Evolutionary conservation across 2,888 invertebrate genomes (phyloP).

Genomic region (Xestia sexstrigata): DNA sequence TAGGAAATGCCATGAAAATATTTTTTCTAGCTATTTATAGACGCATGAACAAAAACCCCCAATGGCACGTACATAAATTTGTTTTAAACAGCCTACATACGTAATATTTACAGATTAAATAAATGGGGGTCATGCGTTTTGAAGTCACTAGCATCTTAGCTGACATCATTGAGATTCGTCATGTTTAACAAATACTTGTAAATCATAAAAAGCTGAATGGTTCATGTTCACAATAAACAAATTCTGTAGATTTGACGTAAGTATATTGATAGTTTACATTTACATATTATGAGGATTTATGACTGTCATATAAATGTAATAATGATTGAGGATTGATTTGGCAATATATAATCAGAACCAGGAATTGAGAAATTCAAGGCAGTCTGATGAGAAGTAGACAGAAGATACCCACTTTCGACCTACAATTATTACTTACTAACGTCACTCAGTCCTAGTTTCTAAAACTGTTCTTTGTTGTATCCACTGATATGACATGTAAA

Average conservation of each 20-base stretch:
- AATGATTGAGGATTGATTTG: conserved; percentile 15
- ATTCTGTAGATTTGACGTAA: conserved; percentile 4
- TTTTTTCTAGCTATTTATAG: neutral
- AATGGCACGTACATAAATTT: conserved; percentile 32
- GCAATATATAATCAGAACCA: conserved; percentile 13
- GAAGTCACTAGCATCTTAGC: conserved; percentile 14
- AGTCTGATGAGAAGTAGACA: neutral
- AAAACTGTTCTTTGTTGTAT: neutral
- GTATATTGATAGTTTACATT: conserved; percentile 10
- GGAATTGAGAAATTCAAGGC: neutral
- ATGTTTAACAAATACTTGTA: conserved; percentile 25
- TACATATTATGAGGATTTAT: neutral
- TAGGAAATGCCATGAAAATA: neutral
- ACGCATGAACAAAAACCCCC: conserved; percentile 21
- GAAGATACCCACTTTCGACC: neutral
- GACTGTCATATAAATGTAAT: conserved; percentile 4
- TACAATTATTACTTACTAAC: neutral
- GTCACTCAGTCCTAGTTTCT: conserved; percentile 7
- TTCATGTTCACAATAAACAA: conserved; percentile 6
- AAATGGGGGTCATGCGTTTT: conserved; percentile 45
- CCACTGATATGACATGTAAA: conserved; percentile 31
- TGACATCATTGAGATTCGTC: conserved; percentile 44
- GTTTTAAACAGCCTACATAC: conserved; percentile 25
- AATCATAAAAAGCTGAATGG: conserved; percentile 15
- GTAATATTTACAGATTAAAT: conserved; percentile 35